A percentile compares a stretch with the other conserved stretches of the same genome.
phyloP scores from a whole-genome alignment of 2,888 invertebrate species.

The Catocala fraxini region DNA sequence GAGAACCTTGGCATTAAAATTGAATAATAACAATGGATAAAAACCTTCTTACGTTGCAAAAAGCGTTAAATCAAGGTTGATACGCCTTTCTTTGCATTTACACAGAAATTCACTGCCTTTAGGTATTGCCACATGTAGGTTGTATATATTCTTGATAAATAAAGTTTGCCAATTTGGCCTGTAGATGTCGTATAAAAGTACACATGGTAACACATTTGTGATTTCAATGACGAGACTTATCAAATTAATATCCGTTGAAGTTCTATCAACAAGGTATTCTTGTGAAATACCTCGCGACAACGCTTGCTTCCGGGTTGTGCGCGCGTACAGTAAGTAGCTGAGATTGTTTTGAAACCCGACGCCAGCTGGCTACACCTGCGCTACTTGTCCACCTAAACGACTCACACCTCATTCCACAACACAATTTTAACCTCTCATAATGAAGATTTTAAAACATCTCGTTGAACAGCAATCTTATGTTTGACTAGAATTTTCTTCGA shows the following conservation, averaged over 20 bases:
- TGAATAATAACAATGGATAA: conserved; percentile 36
- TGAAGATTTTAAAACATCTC: conserved; percentile 6
- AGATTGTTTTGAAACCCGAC: conserved; percentile 71
- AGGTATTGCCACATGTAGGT: neutral
- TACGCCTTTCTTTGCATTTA: conserved; percentile 3
- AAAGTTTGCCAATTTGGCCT: too few relatives aligned
- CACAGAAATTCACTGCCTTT: conserved; percentile 1
- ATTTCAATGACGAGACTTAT: conserved; percentile 33
- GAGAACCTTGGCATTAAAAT: conserved; percentile 39
- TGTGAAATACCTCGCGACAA: conserved; percentile 58
- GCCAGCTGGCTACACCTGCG: conserved; percentile 58
- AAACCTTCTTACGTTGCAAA: conserved; percentile 17
- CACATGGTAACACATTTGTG: conserved; percentile 5
- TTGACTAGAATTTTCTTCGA: too few relatives aligned
- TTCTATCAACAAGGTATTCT: conserved; percentile 55
- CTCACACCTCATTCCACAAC: conserved; percentile 33
- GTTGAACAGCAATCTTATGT: too few relatives aligned
- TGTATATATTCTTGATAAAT: neutral
- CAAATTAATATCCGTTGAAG: conserved; percentile 27
- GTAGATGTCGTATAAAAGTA: too few relatives aligned
- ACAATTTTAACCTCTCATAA: conserved; percentile 30
- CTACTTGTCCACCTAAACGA: conserved; percentile 23
- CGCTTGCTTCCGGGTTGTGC: conserved; percentile 63
- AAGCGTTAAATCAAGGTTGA: conserved; percentile 20
- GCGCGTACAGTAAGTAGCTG: conserved; percentile 49